Base-by-base conservation (phyloP, 2,797 vertebrate species). In the Chelon auratus region DNA sequence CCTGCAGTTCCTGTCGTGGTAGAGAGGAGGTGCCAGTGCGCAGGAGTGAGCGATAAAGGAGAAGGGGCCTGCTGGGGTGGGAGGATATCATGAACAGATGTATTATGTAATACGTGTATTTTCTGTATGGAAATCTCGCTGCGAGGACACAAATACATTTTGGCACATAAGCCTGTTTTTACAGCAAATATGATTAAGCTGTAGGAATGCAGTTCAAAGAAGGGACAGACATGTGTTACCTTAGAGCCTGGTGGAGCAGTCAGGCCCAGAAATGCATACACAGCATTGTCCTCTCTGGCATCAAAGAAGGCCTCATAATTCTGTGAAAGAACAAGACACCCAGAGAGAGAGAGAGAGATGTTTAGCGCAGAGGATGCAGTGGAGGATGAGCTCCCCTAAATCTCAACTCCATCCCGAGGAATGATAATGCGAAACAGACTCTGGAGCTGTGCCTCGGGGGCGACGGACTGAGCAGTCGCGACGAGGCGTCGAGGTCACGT, bases 281-380 rank as follows among this genome's bases (percentile, higher is more conserved):
- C 96, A 0, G 95, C 95, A 0, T 98, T 97, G 86, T 99, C 97
- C 93, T 99, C 98, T 87, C 97, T 94, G 5, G 98, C 97, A 82
- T 98, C 95, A 2, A 99, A 99, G 92, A 99, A 99, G 73, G 94
- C 96, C 74, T 99, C 94, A 0, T 98, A 99, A 91, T 99, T 95
- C 98, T 99, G 87, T 70, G 59, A 74, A 62, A 68, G 45, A 69
- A 47, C 42, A 69, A 51, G 40, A 64, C 26, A 30, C 55, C 61
- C 62, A 42, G 22, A 45, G 5, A 42, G 22, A 45, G 5, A 43
- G 26, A 51, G 7, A 43, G 37, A 51, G 5, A 57, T 36, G 14
- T 40, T 78, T 11, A 75, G 75, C 9, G 37, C 50, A 6, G 39
- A 33, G 30, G 30, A 62, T 63, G 7, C 33, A 82, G 68, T 47